Conservation (phyloP, 2,888 invertebrate genomes). For the Synergus japonicus region DNA sequence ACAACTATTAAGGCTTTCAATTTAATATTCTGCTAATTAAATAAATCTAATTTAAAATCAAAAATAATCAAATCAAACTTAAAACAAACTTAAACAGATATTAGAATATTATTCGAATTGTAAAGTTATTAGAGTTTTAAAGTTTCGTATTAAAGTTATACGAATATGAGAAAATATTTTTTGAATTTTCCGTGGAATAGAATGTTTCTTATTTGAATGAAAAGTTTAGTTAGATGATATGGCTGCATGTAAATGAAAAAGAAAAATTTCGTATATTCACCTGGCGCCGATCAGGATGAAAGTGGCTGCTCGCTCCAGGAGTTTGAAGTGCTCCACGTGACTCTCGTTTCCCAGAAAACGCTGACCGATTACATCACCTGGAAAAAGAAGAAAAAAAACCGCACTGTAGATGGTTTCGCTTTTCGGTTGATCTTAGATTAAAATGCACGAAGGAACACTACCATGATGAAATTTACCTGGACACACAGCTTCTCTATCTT, state of each 20-base stretch:
- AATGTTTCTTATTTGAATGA: conserved; percentile 11
- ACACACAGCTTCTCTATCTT: conserved; percentile 15
- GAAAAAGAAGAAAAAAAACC: conserved; percentile 76
- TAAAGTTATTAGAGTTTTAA: not conserved
- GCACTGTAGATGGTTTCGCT: conserved; percentile 29
- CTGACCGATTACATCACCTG: conserved; percentile 86
- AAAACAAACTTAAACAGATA: too few species aligned
- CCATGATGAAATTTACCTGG: conserved; percentile 24
- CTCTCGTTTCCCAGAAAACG: conserved; percentile 89
- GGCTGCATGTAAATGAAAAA: conserved; percentile 10
- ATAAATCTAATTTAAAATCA: too few species aligned
- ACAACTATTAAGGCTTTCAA: too few species aligned
- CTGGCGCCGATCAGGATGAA: conserved; percentile 93
- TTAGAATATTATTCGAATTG: too few species aligned
- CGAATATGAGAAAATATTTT: too few species aligned
- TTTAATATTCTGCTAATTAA: too few species aligned
- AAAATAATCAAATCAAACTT: too few species aligned
- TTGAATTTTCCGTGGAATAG: too few species aligned
- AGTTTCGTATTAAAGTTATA: not conserved
- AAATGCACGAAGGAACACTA: conserved; percentile 29
- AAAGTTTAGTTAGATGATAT: not conserved
- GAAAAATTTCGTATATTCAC: conserved; percentile 78
- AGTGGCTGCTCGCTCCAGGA: conserved; percentile 91
- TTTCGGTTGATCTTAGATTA: conserved; percentile 31
- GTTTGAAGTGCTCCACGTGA: conserved; percentile 91